Conservation (phyloP, 53 echinoderm and acorn worm species). For the Astropecten irregularis region DNA sequence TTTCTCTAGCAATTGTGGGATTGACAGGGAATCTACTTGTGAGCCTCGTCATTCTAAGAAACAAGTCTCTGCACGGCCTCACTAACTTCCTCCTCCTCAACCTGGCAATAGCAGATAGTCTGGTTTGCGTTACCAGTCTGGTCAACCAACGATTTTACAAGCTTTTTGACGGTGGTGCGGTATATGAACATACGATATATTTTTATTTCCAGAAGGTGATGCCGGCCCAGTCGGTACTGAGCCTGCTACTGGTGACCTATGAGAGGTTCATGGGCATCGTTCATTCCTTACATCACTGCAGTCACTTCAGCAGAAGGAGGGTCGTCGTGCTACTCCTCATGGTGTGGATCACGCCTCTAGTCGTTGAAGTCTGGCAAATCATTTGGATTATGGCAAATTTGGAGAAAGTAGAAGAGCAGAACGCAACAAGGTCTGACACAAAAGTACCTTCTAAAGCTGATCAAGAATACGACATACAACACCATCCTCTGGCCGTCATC, state of each 20-base stretch:
- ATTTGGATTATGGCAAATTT: background rate
- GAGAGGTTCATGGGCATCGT: conserved; percentile 11
- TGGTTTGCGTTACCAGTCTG: background rate
- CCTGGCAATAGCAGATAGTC: conserved; percentile 15
- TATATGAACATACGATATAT: background rate
- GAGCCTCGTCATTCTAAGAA: background rate
- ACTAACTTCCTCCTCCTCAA: conserved; percentile 29
- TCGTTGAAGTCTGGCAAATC: background rate
- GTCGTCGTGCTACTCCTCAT: background rate
- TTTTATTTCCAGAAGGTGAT: background rate
- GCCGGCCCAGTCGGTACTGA: background rate
- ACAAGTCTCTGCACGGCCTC: conserved; percentile 10
- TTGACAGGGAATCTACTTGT: conserved; percentile 20
- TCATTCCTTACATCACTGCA: background rate
- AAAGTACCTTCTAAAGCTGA: too few relatives aligned
- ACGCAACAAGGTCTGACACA: too few relatives aligned
- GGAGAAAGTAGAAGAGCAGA: too few relatives aligned
- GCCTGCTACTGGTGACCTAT: background rate
- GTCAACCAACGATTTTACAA: background rate
- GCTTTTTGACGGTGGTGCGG: background rate
- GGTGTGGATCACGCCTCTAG: background rate
- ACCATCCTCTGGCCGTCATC: background rate
- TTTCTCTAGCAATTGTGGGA: background rate
- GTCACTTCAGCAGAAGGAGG: background rate
- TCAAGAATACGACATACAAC: too few relatives aligned